These are phyloP conservation scores for Rattus norvegicus DNA, from an alignment of 2,113 vertebrate genomes.

Conservation along the genomic window DNA sequence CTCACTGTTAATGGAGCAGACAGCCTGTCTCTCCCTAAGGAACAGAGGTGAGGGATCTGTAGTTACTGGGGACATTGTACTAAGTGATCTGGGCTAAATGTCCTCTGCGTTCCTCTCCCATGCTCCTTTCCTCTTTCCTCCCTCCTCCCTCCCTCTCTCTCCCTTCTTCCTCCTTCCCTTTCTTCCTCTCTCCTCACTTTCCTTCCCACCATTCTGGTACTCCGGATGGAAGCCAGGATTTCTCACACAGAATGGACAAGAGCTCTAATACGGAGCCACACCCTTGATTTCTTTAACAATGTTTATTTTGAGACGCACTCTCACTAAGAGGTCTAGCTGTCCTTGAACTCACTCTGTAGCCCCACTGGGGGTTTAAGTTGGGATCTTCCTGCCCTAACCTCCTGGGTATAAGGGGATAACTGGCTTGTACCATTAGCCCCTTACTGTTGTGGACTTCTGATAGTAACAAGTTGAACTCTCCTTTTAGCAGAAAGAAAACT, in stretches of 20 bases:
- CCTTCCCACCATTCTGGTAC: background rate
- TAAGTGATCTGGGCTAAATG: background rate
- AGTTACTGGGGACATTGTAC: background rate
- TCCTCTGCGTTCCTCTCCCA: background rate
- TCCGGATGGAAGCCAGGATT: background rate
- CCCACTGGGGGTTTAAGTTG: background rate
- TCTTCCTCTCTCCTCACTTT: background rate
- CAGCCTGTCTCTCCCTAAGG: background rate
- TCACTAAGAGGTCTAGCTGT: background rate
- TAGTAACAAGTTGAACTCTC: background rate
- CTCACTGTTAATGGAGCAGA: background rate
- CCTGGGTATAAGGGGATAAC: background rate
- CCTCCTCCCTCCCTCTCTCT: rapidly evolving
- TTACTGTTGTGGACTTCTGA: background rate
- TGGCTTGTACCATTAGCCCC: background rate
- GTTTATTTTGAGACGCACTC: background rate
- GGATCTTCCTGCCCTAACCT: too few species aligned
- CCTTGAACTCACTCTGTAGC: background rate
- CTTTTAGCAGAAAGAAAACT: background rate
- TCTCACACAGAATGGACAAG: background rate
- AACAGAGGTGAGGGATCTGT: rapidly evolving
- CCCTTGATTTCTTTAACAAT: background rate
- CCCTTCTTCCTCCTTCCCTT: rapidly evolving
- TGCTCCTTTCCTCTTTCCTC: rapidly evolving
- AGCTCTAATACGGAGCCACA: background rate